phyloP scores from a whole-genome alignment of 1,140 invertebrate species.

The Plodia interpunctella region DNA sequence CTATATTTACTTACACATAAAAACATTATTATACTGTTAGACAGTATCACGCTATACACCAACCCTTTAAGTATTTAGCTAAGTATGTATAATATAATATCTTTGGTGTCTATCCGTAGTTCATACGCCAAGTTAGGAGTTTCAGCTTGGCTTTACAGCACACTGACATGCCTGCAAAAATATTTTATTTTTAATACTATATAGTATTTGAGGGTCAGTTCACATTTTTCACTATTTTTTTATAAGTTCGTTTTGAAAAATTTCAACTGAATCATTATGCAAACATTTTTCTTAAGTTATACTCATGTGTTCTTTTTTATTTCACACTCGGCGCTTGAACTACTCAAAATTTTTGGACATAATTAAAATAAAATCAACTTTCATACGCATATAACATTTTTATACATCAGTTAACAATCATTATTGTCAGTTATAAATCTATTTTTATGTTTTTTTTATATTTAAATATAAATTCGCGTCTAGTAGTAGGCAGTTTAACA shows the following conservation, averaged over 20 bases:
- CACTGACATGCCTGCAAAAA: too few relatives aligned
- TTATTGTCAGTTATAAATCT: slow-evolving; percentile 77
- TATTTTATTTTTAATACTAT: not conserved
- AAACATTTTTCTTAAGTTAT: not conserved
- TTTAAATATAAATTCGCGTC: slow-evolving; percentile 75
- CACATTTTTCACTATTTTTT: too few relatives aligned
- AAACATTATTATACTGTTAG: slow-evolving; percentile 60
- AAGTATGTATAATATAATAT: slow-evolving; percentile 40
- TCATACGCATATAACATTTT: slow-evolving; percentile 67
- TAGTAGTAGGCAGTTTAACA: slow-evolving; percentile 75
- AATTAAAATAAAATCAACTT: slow-evolving; percentile 58
- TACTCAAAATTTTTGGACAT: slow-evolving; percentile 50
- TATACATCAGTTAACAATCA: slow-evolving; percentile 77
- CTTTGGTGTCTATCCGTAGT: slow-evolving; percentile 62
- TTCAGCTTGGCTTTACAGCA: not conserved
- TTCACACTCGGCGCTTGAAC: slow-evolving; percentile 52
- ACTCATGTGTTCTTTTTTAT: not conserved
- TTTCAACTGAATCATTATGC: too few relatives aligned
- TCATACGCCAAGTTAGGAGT: slow-evolving; percentile 51
- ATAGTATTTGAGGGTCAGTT: too few relatives aligned
- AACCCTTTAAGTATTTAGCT: slow-evolving; percentile 56
- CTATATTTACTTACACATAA: slow-evolving; percentile 58
- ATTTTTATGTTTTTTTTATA: slow-evolving; percentile 72
- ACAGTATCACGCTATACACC: slow-evolving; percentile 70
- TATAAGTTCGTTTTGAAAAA: too few relatives aligned